Evolutionary conservation across 2,888 invertebrate genomes (phyloP), one percentile per base, ranked within the genome.

Genomic region (Fragum sueziense): DNA sequence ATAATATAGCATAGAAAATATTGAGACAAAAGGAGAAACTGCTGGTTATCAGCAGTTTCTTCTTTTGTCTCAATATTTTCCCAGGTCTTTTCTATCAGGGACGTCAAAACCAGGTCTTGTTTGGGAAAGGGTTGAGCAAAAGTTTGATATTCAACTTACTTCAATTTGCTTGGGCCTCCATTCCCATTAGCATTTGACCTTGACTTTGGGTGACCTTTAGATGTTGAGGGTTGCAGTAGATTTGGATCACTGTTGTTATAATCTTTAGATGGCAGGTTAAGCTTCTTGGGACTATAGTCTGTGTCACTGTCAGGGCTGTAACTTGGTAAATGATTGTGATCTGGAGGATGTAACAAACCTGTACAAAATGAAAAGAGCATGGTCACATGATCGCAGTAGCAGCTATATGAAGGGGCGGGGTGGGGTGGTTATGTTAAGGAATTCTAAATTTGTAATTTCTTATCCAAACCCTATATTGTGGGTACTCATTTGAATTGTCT

Each of bases 231-330:
- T 4, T n/a, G 31, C 31, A 61, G 33, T 17, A 65, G 27, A 41
- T 65, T 65, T 22, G 65, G 65, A 65, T 65, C 41, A 14, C 61
- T 61, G 14, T 7, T 4, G 27, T 61, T 20, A 31, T 61, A 31
- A 4, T 61, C 33, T 27, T 61, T 41, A 1, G 17, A 9, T 34
- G 65, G 65, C 22, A 65, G 41, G n/a, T 41, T 65, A 17, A 37
- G 25, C 2, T 14, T 65, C 34, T 34, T 34, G 14, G 65, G 65
- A 27, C 41, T 41, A 65, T 25, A 65, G 41, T 65, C 65, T 2
- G 41, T 65, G 41, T 65, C 65, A 41, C 65, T 65, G n/a, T 34
- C 37, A 1, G 61, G 33, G 9, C 61, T 61, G 33, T 33, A 61
- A 1, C 34, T 33, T 2, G 20, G 33, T 7, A 61, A 2, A 33